These are phyloP conservation scores for Chionodraco myersi DNA, from an alignment of 2,113 vertebrate genomes.

Conservation along the genomic window DNA sequence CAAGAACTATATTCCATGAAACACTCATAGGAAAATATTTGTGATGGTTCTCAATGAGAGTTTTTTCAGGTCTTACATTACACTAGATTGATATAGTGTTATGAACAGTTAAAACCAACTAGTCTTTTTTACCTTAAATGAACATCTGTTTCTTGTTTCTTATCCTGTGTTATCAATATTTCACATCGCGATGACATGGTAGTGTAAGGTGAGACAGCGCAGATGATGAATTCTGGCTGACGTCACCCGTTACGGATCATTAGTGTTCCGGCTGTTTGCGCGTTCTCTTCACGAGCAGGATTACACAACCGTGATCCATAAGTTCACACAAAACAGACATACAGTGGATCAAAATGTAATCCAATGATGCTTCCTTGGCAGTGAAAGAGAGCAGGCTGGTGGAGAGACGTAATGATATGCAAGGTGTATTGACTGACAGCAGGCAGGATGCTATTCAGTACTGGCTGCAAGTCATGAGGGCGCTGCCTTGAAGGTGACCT, in stretches of 20 bases:
- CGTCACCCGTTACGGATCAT: constrained; percentile 15
- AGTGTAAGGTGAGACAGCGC: constrained; percentile 55
- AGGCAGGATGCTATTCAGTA: constrained; percentile 34
- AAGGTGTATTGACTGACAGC: constrained; percentile 50
- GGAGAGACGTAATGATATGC: constrained; percentile 43
- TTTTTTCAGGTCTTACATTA: neutral
- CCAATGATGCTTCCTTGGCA: constrained; percentile 8
- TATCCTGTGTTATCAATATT: constrained; percentile 61
- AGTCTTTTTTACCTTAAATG: neutral
- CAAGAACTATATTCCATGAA: neutral
- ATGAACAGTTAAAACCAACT: neutral
- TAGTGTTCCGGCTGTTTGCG: constrained; percentile 2
- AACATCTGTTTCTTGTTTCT: neutral
- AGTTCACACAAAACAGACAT: constrained; percentile 1
- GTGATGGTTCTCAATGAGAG: neutral
- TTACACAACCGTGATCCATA: constrained; percentile 68
- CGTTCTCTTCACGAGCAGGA: constrained; percentile 20
- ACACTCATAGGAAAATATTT: neutral
- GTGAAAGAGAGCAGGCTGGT: constrained; percentile 38
- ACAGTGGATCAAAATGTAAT: constrained; percentile 16
- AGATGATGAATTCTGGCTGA: constrained; percentile 35
- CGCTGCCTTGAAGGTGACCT: constrained; percentile 53
- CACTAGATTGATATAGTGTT: neutral
- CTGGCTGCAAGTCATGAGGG: constrained; percentile 39
- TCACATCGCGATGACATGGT: constrained; percentile 31